These are phyloP conservation scores for Sisyra terminalis DNA, from an alignment of 2,888 invertebrate species.

Conservation along the genomic window DNA sequence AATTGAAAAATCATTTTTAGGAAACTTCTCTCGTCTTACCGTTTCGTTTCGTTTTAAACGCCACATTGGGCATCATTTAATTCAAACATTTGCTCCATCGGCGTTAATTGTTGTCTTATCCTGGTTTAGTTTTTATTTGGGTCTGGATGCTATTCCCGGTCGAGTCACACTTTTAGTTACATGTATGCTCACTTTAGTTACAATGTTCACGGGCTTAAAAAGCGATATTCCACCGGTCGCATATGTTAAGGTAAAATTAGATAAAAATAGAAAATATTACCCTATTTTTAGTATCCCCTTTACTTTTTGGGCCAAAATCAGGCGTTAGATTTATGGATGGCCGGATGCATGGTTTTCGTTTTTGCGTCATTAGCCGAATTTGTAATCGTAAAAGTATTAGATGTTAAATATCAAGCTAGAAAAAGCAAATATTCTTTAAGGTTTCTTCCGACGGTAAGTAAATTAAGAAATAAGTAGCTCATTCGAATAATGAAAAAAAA, in stretches of 20 bases:
- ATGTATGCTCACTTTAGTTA: constrained; percentile 69
- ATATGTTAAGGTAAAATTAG: constrained; percentile 54
- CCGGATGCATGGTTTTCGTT: constrained; percentile 74
- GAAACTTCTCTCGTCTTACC: constrained; percentile 61
- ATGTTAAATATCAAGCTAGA: constrained; percentile 51
- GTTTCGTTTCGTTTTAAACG: constrained; percentile 68
- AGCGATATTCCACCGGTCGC: constrained; percentile 76
- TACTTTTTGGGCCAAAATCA: constrained; percentile 18
- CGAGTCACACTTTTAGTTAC: constrained; percentile 67
- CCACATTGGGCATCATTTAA: constrained; percentile 70
- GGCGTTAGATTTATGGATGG: constrained; percentile 80
- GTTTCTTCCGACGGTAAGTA: constrained; percentile 26
- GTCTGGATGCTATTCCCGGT: constrained; percentile 69
- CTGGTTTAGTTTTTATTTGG: constrained; percentile 80
- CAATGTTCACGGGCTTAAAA: constrained; percentile 69
- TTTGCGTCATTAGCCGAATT: constrained; percentile 72
- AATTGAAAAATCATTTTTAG: constrained; percentile 21
- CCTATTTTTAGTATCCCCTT: not conserved
- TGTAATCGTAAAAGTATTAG: constrained; percentile 65
- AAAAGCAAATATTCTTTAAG: constrained; percentile 36
- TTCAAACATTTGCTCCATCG: constrained; percentile 74
- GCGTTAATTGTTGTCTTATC: constrained; percentile 67
- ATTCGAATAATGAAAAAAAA: too few relatives aligned
- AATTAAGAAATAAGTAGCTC: not conserved
- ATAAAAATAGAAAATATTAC: not conserved